Percentiles rank a stretch among this genome's conserved stretches.
These are phyloP conservation scores for Podargus strigoides DNA, from an alignment of 2,797 vertebrate species.

Conservation along the genomic window DNA sequence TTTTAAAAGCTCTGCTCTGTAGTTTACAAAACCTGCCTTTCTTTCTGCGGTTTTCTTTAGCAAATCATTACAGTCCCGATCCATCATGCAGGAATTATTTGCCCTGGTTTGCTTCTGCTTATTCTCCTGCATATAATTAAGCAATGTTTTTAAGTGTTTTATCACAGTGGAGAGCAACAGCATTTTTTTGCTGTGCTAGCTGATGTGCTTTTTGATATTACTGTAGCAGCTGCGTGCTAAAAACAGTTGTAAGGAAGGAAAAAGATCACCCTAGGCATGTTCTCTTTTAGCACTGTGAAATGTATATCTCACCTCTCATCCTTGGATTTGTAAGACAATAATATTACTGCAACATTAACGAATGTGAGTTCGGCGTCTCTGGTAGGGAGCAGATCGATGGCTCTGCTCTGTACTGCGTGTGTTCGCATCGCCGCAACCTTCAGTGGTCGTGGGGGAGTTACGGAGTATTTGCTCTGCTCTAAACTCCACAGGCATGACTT, in stretches of 20 bases:
- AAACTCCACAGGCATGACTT: background rate
- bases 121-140: conserved; percentile 29
- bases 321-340: background rate
- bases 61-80: background rate
- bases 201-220: conserved; percentile 43
- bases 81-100: conserved; percentile 13
- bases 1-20: background rate
- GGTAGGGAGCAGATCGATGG: background rate
- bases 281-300: background rate
- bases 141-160: conserved; percentile 19
- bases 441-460: rapidly evolving
- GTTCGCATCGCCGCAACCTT: background rate
- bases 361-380: background rate
- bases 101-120: conserved; percentile 12
- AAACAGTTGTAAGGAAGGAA: conserved; percentile 27
- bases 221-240: conserved; percentile 29
- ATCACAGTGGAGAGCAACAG: conserved; percentile 4
- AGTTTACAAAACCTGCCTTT: background rate
- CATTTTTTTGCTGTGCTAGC: conserved; percentile 33
- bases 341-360: background rate
- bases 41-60: background rate
- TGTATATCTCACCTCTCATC: background rate
- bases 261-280: conserved; percentile 5
- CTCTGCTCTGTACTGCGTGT: background rate
- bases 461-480: background rate